phyloP scores from a whole-genome alignment of 2,113 vertebrate genomes.

The Meles meles region DNA sequence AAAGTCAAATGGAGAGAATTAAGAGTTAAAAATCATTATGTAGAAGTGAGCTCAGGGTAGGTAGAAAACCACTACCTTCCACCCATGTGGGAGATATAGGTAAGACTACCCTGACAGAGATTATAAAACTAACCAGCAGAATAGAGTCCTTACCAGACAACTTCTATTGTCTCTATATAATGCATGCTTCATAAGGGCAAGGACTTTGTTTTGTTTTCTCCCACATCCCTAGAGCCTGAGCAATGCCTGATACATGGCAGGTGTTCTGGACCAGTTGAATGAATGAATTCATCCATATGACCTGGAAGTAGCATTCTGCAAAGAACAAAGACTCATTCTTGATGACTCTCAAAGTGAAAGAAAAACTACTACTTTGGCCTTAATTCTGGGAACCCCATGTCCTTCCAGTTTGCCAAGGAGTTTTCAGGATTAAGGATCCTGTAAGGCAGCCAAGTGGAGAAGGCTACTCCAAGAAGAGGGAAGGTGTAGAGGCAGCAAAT shows the following conservation, averaged over 20 bases:
- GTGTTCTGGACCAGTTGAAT: not conserved
- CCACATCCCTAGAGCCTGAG: not conserved
- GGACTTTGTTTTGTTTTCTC: not conserved
- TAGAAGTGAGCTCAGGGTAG: not conserved
- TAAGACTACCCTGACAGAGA: not conserved
- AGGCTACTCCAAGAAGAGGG: not conserved
- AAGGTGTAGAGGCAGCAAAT: not conserved
- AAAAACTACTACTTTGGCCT: not conserved
- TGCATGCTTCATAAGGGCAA: not conserved
- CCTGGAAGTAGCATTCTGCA: not conserved
- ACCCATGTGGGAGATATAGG: not conserved
- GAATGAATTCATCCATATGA: not conserved
- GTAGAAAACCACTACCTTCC: not conserved
- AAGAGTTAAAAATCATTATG: not conserved
- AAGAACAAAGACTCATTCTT: not conserved
- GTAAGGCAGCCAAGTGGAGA: not conserved
- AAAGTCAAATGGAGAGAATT: not conserved
- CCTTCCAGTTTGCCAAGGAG: not conserved
- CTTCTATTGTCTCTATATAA: not conserved
- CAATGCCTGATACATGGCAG: not conserved
- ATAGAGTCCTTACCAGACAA: not conserved
- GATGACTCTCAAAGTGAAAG: not conserved
- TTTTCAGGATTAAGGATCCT: not conserved
- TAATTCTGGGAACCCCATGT: conserved; percentile 1
- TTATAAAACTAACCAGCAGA: not conserved